Evolutionary conservation across 2,113 vertebrate genomes (phyloP), one percentile per base, ranked within the genome.

Genomic region (Hydrochoerus hydrochaeris): DNA sequence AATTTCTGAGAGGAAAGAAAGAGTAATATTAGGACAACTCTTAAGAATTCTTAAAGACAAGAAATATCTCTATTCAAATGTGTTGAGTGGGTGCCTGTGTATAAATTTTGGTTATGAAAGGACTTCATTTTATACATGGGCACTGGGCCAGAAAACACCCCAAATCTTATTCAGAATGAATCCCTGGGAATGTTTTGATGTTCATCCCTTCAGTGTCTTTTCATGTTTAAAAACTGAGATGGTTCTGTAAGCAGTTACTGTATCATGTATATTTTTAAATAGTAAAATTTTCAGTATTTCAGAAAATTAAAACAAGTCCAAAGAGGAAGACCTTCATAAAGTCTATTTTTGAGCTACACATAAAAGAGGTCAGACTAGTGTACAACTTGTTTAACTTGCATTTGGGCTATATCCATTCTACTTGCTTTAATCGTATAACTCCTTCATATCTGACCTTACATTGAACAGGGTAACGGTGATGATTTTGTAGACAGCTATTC

Each of bases 1-100:
- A 22, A 52, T 85, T 91, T 90, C 52, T 94, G 49, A 38, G 89
- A 65, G 77, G 58, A 85, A 90, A 75, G 24, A 88, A 81, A 67
- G 22, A 67, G 12, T 35, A 78, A 17, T 88, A 44, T 77, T 65
- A 49, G 82, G 35, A 83, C 73, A 93, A 58, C 3, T 94, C 24
- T 24, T 24, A 46, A 35, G 32, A 96, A 82, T 88, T 91, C 73
- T 69, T 86, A 22, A 75, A 85, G 62, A 77, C 1, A 82, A 44
- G 19, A 86, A 90, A 49, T 87, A 65, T 63, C 32, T 52, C 41
- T 86, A 7, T 81, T 3, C 62, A 60, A 60, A 54, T 63, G 9
- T 41, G 13, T 44, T 44, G n/a, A 41, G 5, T 30, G 58, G 49
- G 17, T 6, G 7, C 22, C 4, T 69, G 6, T 81, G 8, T 8